phyloP scores from a whole-genome alignment of 1,140 invertebrate genomes.

The Tribolium madens region DNA sequence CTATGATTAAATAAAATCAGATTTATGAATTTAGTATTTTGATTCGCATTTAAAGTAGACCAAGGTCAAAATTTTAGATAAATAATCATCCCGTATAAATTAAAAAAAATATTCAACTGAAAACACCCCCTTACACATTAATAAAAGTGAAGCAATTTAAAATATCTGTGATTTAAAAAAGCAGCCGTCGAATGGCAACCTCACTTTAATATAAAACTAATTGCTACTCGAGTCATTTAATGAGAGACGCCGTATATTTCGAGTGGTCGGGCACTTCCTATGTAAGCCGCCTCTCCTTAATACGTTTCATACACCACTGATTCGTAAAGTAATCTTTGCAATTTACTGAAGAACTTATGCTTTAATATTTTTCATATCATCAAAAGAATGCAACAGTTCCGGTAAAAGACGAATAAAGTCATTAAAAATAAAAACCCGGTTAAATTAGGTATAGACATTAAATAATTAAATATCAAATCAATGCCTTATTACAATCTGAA shows the following conservation, averaged over 20 bases:
- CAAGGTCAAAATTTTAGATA: too few relatives aligned
- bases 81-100: too few relatives aligned
- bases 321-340: constrained; percentile 45
- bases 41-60: too few relatives aligned
- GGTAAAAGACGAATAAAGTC: neutral
- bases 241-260: constrained; percentile 54
- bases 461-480: too few relatives aligned
- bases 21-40: too few relatives aligned
- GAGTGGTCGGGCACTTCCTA: constrained; percentile 54
- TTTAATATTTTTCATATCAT: constrained; percentile 40
- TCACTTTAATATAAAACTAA: constrained; percentile 56
- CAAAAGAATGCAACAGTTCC: constrained; percentile 24
- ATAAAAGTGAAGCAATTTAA: neutral
- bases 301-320: constrained; percentile 51
- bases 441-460: too few relatives aligned
- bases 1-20: too few relatives aligned
- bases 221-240: constrained; percentile 58
- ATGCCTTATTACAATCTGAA: too few relatives aligned
- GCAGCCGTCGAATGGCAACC: constrained; percentile 45
- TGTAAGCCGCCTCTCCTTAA: constrained; percentile 50
- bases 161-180: constrained; percentile 28
- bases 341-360: constrained; percentile 40
- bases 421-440: neutral
- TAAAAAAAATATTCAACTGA: neutral
- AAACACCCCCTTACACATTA: neutral